Evolutionary conservation across 2,113 vertebrate genomes (phyloP).

Genomic region (Typhlomys cinereus): DNA sequence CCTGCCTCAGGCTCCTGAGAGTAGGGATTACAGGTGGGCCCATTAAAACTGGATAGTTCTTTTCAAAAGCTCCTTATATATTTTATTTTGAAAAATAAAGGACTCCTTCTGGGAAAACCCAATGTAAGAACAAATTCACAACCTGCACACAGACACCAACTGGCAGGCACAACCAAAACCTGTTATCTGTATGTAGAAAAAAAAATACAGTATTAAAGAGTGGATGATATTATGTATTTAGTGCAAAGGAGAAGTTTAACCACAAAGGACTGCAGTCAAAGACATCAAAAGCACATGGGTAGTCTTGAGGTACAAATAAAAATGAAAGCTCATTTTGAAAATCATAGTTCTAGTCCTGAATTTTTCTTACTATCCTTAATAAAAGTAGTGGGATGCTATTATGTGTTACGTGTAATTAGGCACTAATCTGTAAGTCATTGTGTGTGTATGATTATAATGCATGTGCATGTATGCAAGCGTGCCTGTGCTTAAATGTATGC

Average conservation of each 20-base stretch:
- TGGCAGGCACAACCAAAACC: conserved; percentile 60
- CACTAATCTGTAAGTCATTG: too few relatives aligned
- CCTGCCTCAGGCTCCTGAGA: background rate
- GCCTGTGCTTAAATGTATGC: background rate
- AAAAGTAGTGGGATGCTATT: background rate
- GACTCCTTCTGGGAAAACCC: background rate
- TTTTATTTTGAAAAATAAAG: background rate
- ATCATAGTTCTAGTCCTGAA: background rate
- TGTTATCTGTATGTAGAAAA: background rate
- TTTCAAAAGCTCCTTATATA: background rate
- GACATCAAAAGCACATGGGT: background rate
- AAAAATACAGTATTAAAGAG: conserved; percentile 61
- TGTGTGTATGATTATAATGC: background rate
- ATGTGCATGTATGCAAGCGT: background rate
- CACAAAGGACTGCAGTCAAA: background rate
- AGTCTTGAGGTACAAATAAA: conserved; percentile 4
- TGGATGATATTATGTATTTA: background rate
- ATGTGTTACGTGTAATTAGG: conserved; percentile 55
- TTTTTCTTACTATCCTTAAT: background rate
- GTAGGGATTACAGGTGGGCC: background rate
- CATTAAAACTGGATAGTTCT: background rate
- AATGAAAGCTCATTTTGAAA: background rate
- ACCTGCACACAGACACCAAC: conserved; percentile 56
- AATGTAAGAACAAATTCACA: conserved; percentile 13
- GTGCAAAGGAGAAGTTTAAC: background rate